These are phyloP conservation scores for Boulengeromyrus knoepffleri DNA, from an alignment of 2,113 vertebrate species.

Conservation along the genomic window DNA sequence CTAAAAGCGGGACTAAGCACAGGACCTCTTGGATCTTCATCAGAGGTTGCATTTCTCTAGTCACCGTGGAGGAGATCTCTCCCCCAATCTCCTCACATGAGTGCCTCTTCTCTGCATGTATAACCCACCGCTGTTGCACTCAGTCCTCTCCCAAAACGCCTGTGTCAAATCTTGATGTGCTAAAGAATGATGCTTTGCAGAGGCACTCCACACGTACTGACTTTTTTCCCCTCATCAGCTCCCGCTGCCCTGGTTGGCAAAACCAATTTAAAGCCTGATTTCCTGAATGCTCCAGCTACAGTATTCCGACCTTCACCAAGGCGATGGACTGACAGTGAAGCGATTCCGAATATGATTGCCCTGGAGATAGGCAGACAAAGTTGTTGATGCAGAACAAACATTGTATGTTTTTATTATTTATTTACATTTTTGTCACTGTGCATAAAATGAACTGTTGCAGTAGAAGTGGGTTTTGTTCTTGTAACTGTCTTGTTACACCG, in stretches of 20 bases:
- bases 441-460: not conserved
- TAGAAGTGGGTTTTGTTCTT: not conserved
- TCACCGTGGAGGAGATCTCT: not conserved
- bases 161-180: not conserved
- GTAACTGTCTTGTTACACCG: not conserved
- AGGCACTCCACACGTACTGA: not conserved
- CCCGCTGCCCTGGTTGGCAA: not conserved
- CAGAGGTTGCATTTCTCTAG: not conserved
- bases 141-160: not conserved
- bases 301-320: slow-evolving; percentile 12
- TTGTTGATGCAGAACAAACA: slow-evolving; percentile 23
- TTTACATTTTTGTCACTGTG: not conserved
- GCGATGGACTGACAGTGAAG: slow-evolving; percentile 11
- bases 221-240: not conserved
- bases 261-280: slow-evolving; percentile 23
- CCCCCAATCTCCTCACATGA: not conserved
- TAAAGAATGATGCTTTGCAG: not conserved
- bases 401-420: not conserved
- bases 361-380: slow-evolving; percentile 1
- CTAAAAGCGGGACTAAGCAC: not conserved
- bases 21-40: not conserved
- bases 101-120: not conserved
- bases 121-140: not conserved
- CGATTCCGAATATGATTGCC: slow-evolving; percentile 20
- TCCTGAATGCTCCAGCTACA: not conserved